Evolutionary conservation across 2,888 invertebrate genomes (phyloP).

Genomic region (Zygogramma bicolorata): DNA sequence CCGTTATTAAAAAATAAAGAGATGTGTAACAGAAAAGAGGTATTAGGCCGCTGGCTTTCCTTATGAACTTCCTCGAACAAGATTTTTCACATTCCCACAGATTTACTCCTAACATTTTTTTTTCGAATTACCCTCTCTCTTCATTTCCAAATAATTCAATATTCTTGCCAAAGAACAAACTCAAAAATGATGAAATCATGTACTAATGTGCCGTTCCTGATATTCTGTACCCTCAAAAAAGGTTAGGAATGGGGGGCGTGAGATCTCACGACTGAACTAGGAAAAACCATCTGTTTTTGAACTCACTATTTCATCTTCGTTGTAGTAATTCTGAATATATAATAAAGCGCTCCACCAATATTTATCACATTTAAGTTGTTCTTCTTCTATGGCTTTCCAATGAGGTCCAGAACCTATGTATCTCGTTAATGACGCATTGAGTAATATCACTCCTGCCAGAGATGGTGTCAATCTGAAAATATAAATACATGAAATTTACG

Average conservation of each 20-base stretch:
- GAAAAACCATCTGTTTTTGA: not conserved
- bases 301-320: slow-evolving; percentile 42
- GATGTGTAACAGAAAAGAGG: no score
- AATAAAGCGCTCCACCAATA: slow-evolving; percentile 69
- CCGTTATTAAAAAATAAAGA: no score
- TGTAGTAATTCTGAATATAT: slow-evolving; percentile 68
- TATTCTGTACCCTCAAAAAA: not conserved
- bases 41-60: no score
- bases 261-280: not conserved
- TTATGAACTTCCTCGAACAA: no score
- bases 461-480: slow-evolving; percentile 46
- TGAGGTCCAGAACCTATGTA: slow-evolving; percentile 44
- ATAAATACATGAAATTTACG: not conserved
- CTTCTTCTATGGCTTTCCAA: slow-evolving; percentile 20
- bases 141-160: no score
- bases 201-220: no score
- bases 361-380: slow-evolving; percentile 57
- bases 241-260: not conserved
- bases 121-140: no score
- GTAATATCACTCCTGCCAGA: slow-evolving; percentile 59
- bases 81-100: no score
- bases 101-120: no score
- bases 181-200: no score
- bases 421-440: slow-evolving; percentile 49
- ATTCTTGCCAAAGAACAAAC: no score